Percentiles rank a stretch among this genome's conserved stretches.
Conservation (phyloP, 2,113 vertebrate genomes). For the Ia io region DNA sequence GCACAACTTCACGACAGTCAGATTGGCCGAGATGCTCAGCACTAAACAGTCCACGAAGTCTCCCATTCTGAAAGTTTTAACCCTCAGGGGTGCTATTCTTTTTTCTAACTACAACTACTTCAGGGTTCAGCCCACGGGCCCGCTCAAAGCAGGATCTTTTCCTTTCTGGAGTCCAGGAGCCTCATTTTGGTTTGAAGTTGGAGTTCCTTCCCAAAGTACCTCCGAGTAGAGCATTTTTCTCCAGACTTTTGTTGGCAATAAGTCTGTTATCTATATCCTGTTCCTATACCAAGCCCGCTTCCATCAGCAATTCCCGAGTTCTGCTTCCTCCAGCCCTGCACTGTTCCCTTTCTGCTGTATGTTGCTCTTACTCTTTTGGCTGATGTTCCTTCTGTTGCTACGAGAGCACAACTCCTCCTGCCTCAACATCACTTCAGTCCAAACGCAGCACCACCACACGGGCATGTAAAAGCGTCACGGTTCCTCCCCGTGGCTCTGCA, state of each 20-base stretch:
- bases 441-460: not conserved
- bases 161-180: not conserved
- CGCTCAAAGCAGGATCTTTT: not conserved
- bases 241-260: not conserved
- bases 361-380: not conserved
- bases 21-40: not conserved
- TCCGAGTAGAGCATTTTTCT: not conserved
- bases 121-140: not conserved
- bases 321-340: not conserved
- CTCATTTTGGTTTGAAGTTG: not conserved
- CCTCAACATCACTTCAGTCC: not conserved
- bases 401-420: too few species aligned
- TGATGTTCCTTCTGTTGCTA: too few species aligned
- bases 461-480: fast-evolving
- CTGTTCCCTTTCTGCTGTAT: not conserved
- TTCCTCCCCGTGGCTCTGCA: not conserved
- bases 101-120: not conserved
- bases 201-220: not conserved
- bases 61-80: too few species aligned
- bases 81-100: not conserved
- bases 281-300: not conserved
- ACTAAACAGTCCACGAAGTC: not conserved
- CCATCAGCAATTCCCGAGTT: not conserved
- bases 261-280: not conserved
- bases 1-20: not conserved